Evolutionary conservation across 2,797 vertebrate species (phyloP).

Genomic region (Bradypus variegatus): DNA sequence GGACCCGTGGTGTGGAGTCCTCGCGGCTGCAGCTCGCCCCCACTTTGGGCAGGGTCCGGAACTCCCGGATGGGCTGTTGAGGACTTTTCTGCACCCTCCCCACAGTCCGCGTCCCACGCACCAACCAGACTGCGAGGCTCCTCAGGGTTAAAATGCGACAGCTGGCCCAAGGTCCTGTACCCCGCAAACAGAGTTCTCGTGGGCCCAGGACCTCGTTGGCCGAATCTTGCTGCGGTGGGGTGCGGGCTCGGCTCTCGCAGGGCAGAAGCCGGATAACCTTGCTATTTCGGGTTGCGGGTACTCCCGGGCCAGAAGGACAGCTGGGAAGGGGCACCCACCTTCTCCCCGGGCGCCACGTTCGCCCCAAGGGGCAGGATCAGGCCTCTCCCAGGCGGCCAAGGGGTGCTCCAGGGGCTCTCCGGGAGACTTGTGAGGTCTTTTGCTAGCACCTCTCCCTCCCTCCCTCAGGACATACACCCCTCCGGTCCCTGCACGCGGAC

Average conservation of each 20-base stretch:
- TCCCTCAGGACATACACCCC: not conserved
- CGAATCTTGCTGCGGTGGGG: not conserved
- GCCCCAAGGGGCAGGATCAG: not conserved
- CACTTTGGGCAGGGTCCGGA: not conserved
- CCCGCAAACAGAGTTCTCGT: too few relatives aligned
- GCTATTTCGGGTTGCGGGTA: constrained; percentile 31
- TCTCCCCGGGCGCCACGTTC: not conserved
- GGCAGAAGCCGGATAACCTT: constrained; percentile 32
- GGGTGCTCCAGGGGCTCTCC: not conserved
- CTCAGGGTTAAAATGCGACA: not conserved
- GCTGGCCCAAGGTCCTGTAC: not conserved
- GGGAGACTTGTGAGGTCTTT: constrained; percentile 32
- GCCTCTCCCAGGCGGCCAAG: not conserved
- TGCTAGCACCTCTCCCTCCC: not conserved
- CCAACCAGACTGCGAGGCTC: not conserved
- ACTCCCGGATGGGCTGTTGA: not conserved
- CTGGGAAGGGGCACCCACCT: constrained; percentile 37
- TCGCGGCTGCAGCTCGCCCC: not conserved
- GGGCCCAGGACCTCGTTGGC: not conserved
- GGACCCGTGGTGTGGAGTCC: not conserved
- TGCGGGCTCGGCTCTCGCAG: not conserved
- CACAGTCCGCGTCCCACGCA: not conserved
- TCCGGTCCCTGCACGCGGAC: not conserved
- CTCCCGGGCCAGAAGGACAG: constrained; percentile 23
- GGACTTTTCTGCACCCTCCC: not conserved